A percentile compares a stretch with the other conserved stretches of the same genome.
Evolutionary conservation across 23 tunicate genomes (phyloP).

Genomic region (Oikopleura dioica): DNA sequence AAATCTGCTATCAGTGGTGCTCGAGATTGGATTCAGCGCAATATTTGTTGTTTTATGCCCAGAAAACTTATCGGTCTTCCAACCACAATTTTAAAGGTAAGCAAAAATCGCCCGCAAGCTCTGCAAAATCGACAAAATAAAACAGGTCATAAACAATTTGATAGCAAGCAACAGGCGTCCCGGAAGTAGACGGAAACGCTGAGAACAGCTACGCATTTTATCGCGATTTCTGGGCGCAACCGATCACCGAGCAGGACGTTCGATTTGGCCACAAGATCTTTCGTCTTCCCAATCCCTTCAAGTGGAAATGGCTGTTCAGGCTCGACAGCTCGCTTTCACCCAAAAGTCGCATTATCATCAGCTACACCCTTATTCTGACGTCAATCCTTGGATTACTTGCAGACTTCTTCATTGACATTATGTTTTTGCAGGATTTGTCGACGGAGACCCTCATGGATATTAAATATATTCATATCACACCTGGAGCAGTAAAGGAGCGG

Average conservation of each 20-base stretch:
- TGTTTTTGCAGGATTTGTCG: neutral
- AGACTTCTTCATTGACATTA: constrained; percentile 6
- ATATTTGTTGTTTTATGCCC: too few relatives aligned
- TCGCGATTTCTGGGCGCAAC: neutral
- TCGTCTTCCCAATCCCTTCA: neutral
- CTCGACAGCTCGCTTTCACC: neutral
- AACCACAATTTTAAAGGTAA: too few relatives aligned
- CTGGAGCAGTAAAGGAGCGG: too few relatives aligned
- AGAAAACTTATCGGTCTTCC: too few relatives aligned
- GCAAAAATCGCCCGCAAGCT: too few relatives aligned
- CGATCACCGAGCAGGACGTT: neutral
- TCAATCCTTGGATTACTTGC: neutral
- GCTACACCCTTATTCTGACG: neutral
- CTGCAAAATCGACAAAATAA: too few relatives aligned
- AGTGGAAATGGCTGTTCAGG: neutral
- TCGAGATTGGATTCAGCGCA: too few relatives aligned
- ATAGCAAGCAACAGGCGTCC: too few relatives aligned
- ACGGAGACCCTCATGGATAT: constrained; percentile 1
- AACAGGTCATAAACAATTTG: too few relatives aligned
- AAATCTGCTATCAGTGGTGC: too few relatives aligned
- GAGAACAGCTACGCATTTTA: too few relatives aligned
- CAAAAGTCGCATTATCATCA: neutral
- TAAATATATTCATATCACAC: neutral
- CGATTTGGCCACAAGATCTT: constrained; percentile 1
- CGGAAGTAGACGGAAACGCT: too few relatives aligned